These are phyloP conservation scores for Anagyrus pseudococci DNA, from an alignment of 2,888 invertebrate genomes.

Conservation along the genomic window DNA sequence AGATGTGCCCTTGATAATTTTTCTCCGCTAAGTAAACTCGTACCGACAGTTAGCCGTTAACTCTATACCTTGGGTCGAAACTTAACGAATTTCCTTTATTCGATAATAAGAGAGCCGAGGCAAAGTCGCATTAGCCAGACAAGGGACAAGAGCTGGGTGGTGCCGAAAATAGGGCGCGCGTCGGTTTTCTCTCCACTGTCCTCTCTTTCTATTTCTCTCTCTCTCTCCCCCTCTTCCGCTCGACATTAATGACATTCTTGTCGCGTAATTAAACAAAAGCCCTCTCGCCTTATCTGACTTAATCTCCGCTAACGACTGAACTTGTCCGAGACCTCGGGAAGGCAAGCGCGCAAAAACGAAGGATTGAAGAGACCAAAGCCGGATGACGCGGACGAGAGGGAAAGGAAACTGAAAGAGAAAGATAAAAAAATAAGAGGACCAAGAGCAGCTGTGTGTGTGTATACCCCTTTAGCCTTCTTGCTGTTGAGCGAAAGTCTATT, in stretches of 20 bases:
- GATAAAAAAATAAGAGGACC: no score
- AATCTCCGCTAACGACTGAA: conserved; percentile 49
- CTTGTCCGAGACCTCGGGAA: conserved; percentile 25
- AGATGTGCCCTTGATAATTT: no score
- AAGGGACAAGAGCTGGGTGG: neutral
- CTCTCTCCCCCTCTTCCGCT: no score
- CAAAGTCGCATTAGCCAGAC: conserved; percentile 12
- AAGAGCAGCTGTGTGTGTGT: no score
- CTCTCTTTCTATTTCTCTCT: no score
- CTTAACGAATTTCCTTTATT: conserved; percentile 5
- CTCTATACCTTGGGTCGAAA: no score
- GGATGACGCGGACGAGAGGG: neutral
- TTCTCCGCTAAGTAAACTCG: no score
- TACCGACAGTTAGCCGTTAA: no score
- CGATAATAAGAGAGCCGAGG: conserved; percentile 16
- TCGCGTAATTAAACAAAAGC: conserved; percentile 39
- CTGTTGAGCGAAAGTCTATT: no score
- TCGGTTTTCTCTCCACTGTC: no score
- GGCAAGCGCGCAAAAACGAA: neutral
- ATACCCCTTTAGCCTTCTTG: no score
- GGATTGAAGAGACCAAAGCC: neutral
- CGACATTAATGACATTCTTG: conserved; percentile 35
- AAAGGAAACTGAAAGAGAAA: neutral
- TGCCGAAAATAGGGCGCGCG: conserved; percentile 25
- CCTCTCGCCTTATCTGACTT: conserved; percentile 49